Percentiles rank a stretch among this genome's conserved stretches.
These are phyloP conservation scores for Idaea biselata DNA, from an alignment of 2,888 invertebrate species.

Conservation along the genomic window DNA sequence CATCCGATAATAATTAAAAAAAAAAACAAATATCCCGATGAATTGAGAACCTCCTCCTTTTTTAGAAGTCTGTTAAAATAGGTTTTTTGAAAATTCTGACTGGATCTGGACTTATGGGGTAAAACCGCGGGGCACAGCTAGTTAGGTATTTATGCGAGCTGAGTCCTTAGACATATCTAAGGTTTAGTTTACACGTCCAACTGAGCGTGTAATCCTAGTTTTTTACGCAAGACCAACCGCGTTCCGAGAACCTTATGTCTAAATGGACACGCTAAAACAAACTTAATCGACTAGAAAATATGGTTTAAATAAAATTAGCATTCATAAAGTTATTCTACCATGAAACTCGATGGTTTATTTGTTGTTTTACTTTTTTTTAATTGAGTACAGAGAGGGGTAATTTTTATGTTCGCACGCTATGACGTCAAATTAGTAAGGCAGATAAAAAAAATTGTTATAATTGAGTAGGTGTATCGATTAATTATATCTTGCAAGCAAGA, in stretches of 20 bases:
- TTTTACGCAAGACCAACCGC: constrained; percentile 44
- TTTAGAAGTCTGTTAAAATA: too few relatives aligned
- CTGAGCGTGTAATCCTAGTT: constrained; percentile 49
- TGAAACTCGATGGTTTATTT: neutral
- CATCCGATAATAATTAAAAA: too few relatives aligned
- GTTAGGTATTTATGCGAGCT: neutral
- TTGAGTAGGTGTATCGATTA: neutral
- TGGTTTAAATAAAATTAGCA: neutral
- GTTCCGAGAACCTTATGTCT: constrained; percentile 30
- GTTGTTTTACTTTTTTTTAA: constrained; percentile 15
- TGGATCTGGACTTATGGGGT: too few relatives aligned
- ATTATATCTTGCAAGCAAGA: neutral
- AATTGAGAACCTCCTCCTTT: too few relatives aligned
- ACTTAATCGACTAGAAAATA: neutral
- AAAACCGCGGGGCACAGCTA: too few relatives aligned
- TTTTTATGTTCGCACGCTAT: constrained; percentile 28
- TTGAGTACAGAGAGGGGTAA: constrained; percentile 18
- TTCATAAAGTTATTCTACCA: neutral
- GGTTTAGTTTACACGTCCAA: constrained; percentile 41
- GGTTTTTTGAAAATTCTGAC: too few relatives aligned
- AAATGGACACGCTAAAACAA: neutral
- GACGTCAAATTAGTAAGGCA: constrained; percentile 22
- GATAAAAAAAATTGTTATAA: constrained; percentile 2
- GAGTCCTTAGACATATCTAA: neutral
- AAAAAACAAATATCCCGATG: too few relatives aligned